Conservation (phyloP, 2,113 vertebrate genomes). For the Trematomus loennbergii region DNA sequence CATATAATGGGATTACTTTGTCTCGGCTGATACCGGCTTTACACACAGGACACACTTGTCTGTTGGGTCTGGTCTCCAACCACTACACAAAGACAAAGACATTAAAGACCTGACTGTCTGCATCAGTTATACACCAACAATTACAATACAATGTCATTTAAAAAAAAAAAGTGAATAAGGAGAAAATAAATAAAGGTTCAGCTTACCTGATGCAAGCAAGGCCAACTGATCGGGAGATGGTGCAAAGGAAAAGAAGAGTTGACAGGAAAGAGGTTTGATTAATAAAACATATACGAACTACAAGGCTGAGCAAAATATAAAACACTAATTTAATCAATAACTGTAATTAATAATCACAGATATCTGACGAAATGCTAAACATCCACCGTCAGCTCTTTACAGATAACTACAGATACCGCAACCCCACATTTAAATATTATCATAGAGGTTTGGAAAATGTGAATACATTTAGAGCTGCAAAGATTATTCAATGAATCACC, state of each 20-base stretch:
- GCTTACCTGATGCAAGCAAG: constrained; percentile 97
- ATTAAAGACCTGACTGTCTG: not conserved
- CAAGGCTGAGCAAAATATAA: not conserved
- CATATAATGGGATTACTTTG: constrained; percentile 98
- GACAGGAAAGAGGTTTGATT: constrained; percentile 41
- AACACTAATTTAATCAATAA: not conserved
- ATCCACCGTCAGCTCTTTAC: not conserved
- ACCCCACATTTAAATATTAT: not conserved
- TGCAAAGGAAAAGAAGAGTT: not conserved
- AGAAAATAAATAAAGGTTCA: not conserved
- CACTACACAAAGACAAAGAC: constrained; percentile 83
- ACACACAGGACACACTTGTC: constrained; percentile 98
- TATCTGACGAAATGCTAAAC: not conserved
- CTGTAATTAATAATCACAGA: not conserved
- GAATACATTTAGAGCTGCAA: not conserved
- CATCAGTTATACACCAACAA: not conserved
- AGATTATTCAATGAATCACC: too few relatives aligned
- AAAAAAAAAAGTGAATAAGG: not conserved
- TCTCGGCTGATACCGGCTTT: constrained; percentile 98
- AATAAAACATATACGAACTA: constrained; percentile 17
- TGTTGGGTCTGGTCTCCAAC: constrained; percentile 96
- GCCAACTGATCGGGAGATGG: constrained; percentile 88
- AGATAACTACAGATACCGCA: too few relatives aligned
- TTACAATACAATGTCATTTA: not conserved
- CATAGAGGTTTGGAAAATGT: not conserved